Evolutionary conservation across 2,113 vertebrate genomes (phyloP), one percentile per base, ranked within the genome.

Genomic region (Hipposideros armiger): DNA sequence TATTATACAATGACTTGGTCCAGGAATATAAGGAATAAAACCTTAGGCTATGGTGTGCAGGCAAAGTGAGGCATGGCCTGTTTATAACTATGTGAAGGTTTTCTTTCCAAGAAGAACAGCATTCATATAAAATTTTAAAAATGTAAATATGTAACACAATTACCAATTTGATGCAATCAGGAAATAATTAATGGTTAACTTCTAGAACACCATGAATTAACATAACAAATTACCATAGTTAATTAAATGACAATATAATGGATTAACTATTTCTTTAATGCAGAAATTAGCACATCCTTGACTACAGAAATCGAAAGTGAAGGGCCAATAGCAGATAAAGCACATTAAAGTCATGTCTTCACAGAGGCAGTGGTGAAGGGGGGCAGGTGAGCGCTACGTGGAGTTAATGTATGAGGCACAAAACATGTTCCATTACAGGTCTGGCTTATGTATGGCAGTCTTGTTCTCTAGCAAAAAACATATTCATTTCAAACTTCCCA

Each of bases 171-270:
- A 95, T 97, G 70, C 92, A 97, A 97, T 97, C 94, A 97, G 80
- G 84, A 97, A 96, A 96, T 98, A 98, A 87, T 93, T 96, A 95
- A 87, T 97, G 91, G 84, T 89, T 97, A 83, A 96, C 82, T 97
- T 92, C 69, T 66, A 74, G 89, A 88, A 98, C 97, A 96, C 94
- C 62, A 93, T 14, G 50, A 97, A 87, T 91, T 90, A 92, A 94
- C 93, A 95, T 72, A 97, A 96, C 89, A 97, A 95, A 97, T 95
- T 97, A 97, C 91, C 91, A 97, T 87, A 87, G 94, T 96, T 97
- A 98, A 97, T 97, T 80, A 98, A 98, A 86, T 88, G 97, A 96
- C 88, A 97, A 97, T 74, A 96, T 87, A 96, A 97, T 73, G 52
- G 87, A 98, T 98, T 95, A 95, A 94, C 94, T 96, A 83, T 92